phyloP scores from a whole-genome alignment of 2,113 vertebrate species.

The Bubo scandiacus region DNA sequence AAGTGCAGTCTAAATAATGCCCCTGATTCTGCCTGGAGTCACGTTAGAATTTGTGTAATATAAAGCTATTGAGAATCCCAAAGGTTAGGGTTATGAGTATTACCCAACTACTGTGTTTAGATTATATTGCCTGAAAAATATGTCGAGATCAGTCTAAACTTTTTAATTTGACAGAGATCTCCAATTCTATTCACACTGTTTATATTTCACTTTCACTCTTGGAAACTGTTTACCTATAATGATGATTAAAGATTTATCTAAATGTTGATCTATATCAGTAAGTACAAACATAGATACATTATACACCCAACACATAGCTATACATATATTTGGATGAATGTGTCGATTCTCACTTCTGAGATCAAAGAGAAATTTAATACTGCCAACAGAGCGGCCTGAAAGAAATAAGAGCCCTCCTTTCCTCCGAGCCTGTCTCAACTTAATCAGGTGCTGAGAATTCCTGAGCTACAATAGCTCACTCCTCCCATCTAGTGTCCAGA shows the following conservation, averaged over 20 bases:
- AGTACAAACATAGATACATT: background rate
- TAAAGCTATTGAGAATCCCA: background rate
- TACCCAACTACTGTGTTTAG: background rate
- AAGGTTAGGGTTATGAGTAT: background rate
- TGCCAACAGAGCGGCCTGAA: background rate
- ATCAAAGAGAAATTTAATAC: constrained; percentile 5
- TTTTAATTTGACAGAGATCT: background rate
- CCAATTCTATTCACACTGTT: background rate
- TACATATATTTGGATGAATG: background rate
- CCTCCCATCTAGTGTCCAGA: constrained; percentile 54
- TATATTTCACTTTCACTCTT: background rate
- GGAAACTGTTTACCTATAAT: background rate
- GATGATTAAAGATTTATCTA: background rate
- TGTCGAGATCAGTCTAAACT: background rate
- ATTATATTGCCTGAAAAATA: background rate
- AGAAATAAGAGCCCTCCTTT: background rate
- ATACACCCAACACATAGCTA: background rate
- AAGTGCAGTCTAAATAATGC: background rate
- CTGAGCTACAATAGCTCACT: constrained; percentile 10
- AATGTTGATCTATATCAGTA: background rate
- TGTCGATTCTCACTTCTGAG: background rate
- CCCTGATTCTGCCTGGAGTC: background rate
- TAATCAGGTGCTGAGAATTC: background rate
- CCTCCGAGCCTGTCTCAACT: background rate
- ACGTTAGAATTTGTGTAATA: background rate